These are phyloP conservation scores for Halocaridina rubra DNA, from an alignment of 2,888 invertebrate species.

Conservation along the genomic window DNA sequence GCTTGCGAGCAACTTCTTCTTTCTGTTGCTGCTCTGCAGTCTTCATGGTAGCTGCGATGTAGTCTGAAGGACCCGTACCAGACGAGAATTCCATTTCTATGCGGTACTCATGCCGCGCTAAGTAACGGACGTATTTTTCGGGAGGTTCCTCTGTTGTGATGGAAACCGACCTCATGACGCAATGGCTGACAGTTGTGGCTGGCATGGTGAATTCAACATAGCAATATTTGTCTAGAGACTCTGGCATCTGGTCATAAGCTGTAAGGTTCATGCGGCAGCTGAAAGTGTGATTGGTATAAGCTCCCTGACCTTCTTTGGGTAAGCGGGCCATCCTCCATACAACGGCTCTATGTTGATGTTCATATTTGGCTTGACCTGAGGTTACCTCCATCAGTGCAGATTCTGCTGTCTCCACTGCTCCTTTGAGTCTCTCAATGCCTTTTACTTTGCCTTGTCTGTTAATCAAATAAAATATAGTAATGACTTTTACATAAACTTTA, in stretches of 20 bases:
- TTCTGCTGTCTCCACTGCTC: slow-evolving; percentile 89
- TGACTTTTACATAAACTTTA: too few relatives aligned
- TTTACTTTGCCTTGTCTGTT: slow-evolving; percentile 87
- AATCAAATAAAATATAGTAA: too few relatives aligned
- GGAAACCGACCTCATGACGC: slow-evolving; percentile 92
- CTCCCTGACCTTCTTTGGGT: slow-evolving; percentile 98
- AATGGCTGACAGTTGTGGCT: slow-evolving; percentile 91
- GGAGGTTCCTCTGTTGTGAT: slow-evolving; percentile 81
- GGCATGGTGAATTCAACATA: slow-evolving; percentile 99
- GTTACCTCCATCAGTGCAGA: slow-evolving; percentile 86
- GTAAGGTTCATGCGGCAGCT: slow-evolving; percentile 94
- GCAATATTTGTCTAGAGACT: slow-evolving; percentile 87
- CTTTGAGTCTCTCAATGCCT: slow-evolving; percentile 90
- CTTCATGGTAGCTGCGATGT: slow-evolving; percentile 74
- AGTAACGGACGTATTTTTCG: slow-evolving; percentile 97
- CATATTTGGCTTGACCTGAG: slow-evolving; percentile 84
- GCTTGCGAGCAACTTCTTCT: slow-evolving; percentile 37
- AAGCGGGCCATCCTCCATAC: slow-evolving; percentile 98
- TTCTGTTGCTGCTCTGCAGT: slow-evolving; percentile 24
- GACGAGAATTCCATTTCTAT: slow-evolving; percentile 91
- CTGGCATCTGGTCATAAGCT: slow-evolving; percentile 97
- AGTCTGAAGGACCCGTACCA: slow-evolving; percentile 77
- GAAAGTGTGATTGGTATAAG: slow-evolving; percentile 97
- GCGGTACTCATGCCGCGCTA: slow-evolving; percentile 95
- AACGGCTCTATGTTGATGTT: slow-evolving; percentile 95